Conservation (phyloP, 2,113 vertebrate species). For the Pseudorasbora parva region DNA sequence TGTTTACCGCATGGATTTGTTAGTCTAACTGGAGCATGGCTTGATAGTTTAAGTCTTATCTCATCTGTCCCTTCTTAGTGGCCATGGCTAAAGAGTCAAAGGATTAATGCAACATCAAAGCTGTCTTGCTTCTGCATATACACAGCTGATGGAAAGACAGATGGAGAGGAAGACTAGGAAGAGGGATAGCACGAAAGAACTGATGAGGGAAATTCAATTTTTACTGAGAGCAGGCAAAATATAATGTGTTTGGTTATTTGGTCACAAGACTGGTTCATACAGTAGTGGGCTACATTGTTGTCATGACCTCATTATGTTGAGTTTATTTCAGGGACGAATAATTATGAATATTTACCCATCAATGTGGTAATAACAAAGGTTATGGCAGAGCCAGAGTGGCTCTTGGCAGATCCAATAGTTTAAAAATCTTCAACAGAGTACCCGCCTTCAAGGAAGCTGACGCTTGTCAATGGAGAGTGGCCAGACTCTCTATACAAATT, state of each 20-base stretch:
- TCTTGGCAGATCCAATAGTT: too few relatives aligned
- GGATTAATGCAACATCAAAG: conserved; percentile 28
- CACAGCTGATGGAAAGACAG: conserved; percentile 28
- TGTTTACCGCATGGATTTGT: conserved; percentile 4
- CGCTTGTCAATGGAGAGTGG: too few relatives aligned
- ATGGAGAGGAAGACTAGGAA: conserved; percentile 7
- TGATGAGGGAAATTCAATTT: neutral
- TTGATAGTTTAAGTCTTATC: conserved; percentile 41
- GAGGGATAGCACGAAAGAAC: neutral
- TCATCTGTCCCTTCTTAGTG: conserved; percentile 28
- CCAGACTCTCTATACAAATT: too few relatives aligned
- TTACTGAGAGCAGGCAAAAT: neutral
- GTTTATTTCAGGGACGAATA: neutral
- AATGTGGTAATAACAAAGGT: neutral
- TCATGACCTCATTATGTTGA: neutral
- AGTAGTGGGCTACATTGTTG: neutral
- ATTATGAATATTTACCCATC: neutral
- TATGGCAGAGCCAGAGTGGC: too few relatives aligned
- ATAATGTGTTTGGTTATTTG: conserved; percentile 1
- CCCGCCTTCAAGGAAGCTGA: too few relatives aligned
- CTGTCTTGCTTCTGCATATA: neutral
- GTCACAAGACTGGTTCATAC: neutral
- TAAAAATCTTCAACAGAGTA: too few relatives aligned
- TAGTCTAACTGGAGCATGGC: neutral
- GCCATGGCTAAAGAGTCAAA: conserved; percentile 26